phyloP scores from a whole-genome alignment of 2,888 invertebrate genomes.

The Lumbricus terrestris region DNA sequence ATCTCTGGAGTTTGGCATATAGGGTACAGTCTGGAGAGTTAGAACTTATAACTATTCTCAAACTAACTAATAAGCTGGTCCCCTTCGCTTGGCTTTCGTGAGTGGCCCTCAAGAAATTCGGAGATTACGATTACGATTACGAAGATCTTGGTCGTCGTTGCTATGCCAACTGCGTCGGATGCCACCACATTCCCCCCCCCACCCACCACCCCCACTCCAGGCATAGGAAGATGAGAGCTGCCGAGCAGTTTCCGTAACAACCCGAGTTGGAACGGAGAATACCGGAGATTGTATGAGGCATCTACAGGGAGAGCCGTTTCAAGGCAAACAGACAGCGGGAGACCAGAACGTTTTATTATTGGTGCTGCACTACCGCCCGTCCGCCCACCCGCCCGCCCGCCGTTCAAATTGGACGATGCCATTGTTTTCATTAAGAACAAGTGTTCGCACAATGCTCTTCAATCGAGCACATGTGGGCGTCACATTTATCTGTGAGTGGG shows the following conservation, averaged over 20 bases:
- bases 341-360: not conserved
- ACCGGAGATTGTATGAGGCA: not conserved
- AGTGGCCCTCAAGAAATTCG: no score
- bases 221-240: not conserved
- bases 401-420: not conserved
- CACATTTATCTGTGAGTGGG: not conserved
- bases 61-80: no score
- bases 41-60: no score
- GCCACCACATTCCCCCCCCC: no score
- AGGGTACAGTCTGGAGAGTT: no score
- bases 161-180: no score
- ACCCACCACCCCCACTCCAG: no score
- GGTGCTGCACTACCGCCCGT: not conserved
- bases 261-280: not conserved
- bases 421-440: constrained; percentile 3
- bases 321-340: not conserved
- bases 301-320: not conserved
- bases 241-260: not conserved
- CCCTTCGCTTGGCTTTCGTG: no score
- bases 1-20: no score
- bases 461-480: not conserved
- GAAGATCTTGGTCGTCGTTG: not conserved
- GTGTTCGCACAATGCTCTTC: not conserved
- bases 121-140: not conserved
- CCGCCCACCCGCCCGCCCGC: no score